A percentile compares a stretch with the other conserved stretches of the same genome.
Evolutionary conservation across 2,113 vertebrate genomes (phyloP).

Genomic region (Crotalus helleri): DNA sequence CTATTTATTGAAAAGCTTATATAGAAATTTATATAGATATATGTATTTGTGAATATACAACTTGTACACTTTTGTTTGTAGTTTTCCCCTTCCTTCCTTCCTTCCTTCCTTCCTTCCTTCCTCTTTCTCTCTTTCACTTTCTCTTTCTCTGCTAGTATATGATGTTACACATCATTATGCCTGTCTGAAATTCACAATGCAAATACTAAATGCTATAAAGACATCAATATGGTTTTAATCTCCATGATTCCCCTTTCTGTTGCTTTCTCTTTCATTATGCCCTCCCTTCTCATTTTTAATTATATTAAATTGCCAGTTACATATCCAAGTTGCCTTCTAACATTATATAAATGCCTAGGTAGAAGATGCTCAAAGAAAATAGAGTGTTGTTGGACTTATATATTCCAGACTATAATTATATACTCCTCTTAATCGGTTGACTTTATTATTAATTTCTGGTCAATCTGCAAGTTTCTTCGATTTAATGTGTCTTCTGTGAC

Average conservation of each 20-base stretch:
- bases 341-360: neutral
- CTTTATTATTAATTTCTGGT: neutral
- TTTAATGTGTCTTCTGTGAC: neutral
- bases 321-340: neutral
- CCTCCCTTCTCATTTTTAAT: neutral
- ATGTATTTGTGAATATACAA: neutral
- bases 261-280: neutral
- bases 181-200: neutral
- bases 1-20: neutral
- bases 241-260: neutral
- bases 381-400: neutral
- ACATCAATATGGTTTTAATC: neutral
- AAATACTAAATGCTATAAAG: neutral
- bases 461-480: neutral
- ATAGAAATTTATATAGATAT: neutral
- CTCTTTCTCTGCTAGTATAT: neutral
- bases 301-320: neutral
- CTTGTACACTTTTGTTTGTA: neutral
- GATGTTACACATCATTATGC: neutral
- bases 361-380: neutral
- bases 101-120: too few relatives aligned
- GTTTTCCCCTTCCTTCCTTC: neutral
- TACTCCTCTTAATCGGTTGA: neutral
- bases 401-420: neutral
- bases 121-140: neutral